Percentiles rank a stretch among this genome's conserved stretches.
Evolutionary conservation across 1,140 invertebrate species (phyloP).

Genomic region (Microvelia longipes): DNA sequence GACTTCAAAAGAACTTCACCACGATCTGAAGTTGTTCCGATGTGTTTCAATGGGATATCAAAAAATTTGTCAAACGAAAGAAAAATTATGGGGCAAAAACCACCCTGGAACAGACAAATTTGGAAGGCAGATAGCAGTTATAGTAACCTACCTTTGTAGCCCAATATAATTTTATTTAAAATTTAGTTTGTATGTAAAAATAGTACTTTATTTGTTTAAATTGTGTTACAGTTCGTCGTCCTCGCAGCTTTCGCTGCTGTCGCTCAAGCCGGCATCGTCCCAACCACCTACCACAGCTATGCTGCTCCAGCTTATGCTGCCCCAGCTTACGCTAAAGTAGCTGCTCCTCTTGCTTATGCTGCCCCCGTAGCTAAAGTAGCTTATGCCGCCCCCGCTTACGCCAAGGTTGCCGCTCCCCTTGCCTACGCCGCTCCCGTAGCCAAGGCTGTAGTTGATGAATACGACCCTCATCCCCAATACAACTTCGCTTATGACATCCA

Average conservation of each 20-base stretch:
- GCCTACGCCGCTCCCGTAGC: constrained; percentile 7
- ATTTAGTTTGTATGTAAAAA: too few relatives aligned
- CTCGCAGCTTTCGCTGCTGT: constrained; percentile 1
- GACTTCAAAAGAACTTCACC: too few relatives aligned
- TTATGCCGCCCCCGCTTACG: not conserved
- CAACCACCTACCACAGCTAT: not conserved
- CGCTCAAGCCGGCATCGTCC: constrained; percentile 1
- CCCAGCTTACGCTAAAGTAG: not conserved
- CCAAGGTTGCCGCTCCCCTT: not conserved
- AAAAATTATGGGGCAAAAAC: too few relatives aligned
- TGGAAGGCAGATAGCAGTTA: too few relatives aligned
- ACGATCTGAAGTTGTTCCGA: too few relatives aligned
- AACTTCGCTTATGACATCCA: constrained; percentile 22
- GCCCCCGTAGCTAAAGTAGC: not conserved
- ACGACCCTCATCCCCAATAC: constrained; percentile 33
- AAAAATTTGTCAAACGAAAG: too few relatives aligned
- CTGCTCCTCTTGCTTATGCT: not conserved
- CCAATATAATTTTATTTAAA: too few relatives aligned
- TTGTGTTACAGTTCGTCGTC: not conserved
- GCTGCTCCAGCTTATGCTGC: not conserved
- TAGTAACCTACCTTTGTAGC: too few relatives aligned
- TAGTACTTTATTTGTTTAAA: not conserved
- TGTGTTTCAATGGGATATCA: too few relatives aligned
- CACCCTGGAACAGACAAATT: too few relatives aligned
- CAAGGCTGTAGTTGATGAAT: constrained; percentile 22